Percentiles rank a stretch among this genome's conserved stretches.
Conservation (phyloP, 2,113 vertebrate genomes). For the Chinchilla lanigera region DNA sequence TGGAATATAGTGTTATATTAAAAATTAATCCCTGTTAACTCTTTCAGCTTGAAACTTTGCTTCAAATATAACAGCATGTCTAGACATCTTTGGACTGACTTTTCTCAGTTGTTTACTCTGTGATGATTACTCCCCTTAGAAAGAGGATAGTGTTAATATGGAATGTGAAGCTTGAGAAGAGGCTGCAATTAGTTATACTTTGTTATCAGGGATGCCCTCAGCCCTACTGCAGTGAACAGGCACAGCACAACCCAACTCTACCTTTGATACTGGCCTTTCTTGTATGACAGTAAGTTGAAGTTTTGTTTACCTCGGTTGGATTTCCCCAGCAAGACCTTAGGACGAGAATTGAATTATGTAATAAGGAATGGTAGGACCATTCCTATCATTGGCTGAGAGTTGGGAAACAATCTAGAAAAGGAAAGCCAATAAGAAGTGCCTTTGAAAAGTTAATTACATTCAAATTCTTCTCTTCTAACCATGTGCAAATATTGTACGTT, state of each 20-base stretch:
- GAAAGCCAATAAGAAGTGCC: slow-evolving; percentile 1
- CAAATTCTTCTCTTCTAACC: neutral
- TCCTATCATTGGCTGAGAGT: neutral
- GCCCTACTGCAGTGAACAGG: neutral
- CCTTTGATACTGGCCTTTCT: neutral
- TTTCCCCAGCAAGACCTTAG: neutral
- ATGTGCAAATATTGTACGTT: neutral
- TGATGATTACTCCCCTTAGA: neutral
- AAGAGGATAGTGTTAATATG: neutral
- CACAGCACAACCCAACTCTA: neutral
- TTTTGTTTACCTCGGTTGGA: slow-evolving; percentile 29
- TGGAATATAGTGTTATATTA: slow-evolving; percentile 10
- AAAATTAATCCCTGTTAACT: slow-evolving; percentile 13
- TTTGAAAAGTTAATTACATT: slow-evolving; percentile 1
- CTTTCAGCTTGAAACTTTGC: neutral
- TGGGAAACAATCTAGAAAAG: neutral
- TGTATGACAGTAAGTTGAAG: neutral
- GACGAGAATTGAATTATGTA: neutral
- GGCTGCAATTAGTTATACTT: neutral
- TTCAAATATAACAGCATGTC: neutral
- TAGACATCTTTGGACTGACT: neutral
- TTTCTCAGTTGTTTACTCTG: neutral
- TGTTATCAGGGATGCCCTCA: neutral
- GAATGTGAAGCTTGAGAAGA: neutral
- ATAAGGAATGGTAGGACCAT: neutral